These are phyloP conservation scores for Eristalinus aeneus DNA, from an alignment of 2,888 invertebrate genomes.

Conservation along the genomic window DNA sequence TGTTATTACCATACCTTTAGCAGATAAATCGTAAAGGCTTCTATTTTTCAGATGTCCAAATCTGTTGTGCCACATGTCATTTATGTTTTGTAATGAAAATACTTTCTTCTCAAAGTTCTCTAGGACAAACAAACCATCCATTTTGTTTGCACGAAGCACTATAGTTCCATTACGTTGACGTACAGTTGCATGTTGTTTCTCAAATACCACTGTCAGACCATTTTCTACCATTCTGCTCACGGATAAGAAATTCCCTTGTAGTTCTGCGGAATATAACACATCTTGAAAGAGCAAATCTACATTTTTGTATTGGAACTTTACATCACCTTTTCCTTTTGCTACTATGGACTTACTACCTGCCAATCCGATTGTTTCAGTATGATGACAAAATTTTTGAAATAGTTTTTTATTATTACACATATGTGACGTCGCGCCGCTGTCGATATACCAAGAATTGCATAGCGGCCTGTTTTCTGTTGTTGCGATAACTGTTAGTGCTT, in stretches of 20 bases:
- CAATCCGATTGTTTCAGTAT: slow-evolving; percentile 60
- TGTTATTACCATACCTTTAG: slow-evolving; percentile 47
- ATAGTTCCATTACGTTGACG: slow-evolving; percentile 22
- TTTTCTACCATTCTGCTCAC: slow-evolving; percentile 65
- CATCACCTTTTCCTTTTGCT: no score
- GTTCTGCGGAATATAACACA: slow-evolving; percentile 59
- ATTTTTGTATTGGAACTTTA: slow-evolving; percentile 45
- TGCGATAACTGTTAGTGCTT: slow-evolving; percentile 50
- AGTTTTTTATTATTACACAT: slow-evolving; percentile 51
- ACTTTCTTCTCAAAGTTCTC: not conserved
- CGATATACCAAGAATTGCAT: slow-evolving; percentile 53
- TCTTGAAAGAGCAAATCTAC: slow-evolving; percentile 52
- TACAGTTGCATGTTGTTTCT: slow-evolving; percentile 35
- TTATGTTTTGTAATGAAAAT: slow-evolving; percentile 19
- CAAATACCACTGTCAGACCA: slow-evolving; percentile 55
- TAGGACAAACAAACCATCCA: slow-evolving; percentile 16
- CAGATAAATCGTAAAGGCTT: slow-evolving; percentile 42
- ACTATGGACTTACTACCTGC: no score
- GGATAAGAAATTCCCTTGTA: slow-evolving; percentile 64
- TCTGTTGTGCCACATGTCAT: slow-evolving; percentile 48
- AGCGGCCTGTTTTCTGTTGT: slow-evolving; percentile 8
- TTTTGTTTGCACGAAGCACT: slow-evolving; percentile 20
- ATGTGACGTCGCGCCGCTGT: slow-evolving; percentile 30
- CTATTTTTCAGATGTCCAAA: slow-evolving; percentile 58
- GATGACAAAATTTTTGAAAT: slow-evolving; percentile 37